Evolutionary conservation across 1,140 invertebrate species (phyloP).

Genomic region (Prorops nasuta): DNA sequence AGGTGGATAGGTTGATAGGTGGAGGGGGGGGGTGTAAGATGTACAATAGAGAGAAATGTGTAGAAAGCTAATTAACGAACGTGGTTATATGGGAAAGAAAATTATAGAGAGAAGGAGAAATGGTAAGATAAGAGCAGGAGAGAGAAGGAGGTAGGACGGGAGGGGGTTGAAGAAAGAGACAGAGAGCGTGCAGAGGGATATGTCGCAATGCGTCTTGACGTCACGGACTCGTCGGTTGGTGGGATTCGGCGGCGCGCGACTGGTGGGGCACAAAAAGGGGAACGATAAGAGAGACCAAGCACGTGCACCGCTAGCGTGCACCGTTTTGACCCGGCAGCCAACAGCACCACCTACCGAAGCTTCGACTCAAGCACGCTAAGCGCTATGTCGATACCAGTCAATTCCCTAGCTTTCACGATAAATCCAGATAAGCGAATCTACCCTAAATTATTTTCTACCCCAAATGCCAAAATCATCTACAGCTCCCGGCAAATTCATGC

Average conservation of each 20-base stretch:
- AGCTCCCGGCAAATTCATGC: no score
- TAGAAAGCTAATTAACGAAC: not conserved
- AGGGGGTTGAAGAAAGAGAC: constrained; percentile 1
- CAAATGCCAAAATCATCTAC: no score
- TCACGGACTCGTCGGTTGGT: constrained; percentile 39
- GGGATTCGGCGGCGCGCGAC: constrained; percentile 25
- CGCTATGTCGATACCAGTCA: not conserved
- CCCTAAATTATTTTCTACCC: no score
- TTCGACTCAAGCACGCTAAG: not conserved
- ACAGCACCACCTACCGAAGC: not conserved
- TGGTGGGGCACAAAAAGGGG: not conserved
- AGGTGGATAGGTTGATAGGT: no score
- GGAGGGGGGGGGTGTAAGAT: no score
- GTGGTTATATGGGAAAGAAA: not conserved
- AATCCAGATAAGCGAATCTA: no score
- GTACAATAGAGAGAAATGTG: no score
- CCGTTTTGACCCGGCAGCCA: not conserved
- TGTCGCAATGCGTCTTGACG: constrained; percentile 55
- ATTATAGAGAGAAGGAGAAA: not conserved
- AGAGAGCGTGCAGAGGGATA: constrained; percentile 33
- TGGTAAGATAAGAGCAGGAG: not conserved
- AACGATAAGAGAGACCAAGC: no score
- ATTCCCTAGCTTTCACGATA: no score
- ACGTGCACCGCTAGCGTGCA: no score
- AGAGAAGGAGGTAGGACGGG: no score